Base-by-base conservation (phyloP, 2,888 invertebrate genomes). In the Teleiodes luculella region DNA sequence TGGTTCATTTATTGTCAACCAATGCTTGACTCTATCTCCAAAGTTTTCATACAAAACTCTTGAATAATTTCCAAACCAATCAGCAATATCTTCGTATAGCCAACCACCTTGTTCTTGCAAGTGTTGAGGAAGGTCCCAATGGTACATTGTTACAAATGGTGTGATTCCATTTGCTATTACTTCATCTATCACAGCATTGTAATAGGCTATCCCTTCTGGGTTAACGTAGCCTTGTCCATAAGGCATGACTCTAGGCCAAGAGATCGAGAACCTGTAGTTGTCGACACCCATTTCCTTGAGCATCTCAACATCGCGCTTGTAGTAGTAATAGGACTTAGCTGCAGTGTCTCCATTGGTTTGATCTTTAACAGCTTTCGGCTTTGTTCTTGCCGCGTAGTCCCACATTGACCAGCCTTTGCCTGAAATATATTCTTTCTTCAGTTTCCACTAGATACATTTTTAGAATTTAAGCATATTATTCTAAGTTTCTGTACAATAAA, bases 181-280 rank as follows among this genome's bases (percentile, higher is more conserved):
- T 58, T 83, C 90, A 64, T 92, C 72, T 20, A 93, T 91, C 14
- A 94, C 68, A 41, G 87, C 76, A 59, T 91, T 91, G 72, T 94
- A 94, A 72, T 92, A 92, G 14, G 83, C 66, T 2, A 94, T 73
- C 4, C 92, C 93, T 0, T 79, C 80, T 54, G 79, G 64, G 64
- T 92, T 93, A 11, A 92, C 64, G 28, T 72, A 60, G 52, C 85
- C 73, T 0, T 73, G 60, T n/a, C 91, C 92, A 43, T 80, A 80
- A 0, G 92, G 91, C 39, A 92, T 66, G 14, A 93, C 74, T 49
- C 92, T 72, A 2, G 90, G n/a, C 47, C 47, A 47, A 11, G 47
- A 31, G 3, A 47, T 1, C 1, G 47, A 47, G 18, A 47, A 18
- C 81, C 41, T 41, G 68, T 91, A 90, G 53, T 78, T 77, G 39